These are phyloP conservation scores for Malurus splendens DNA, from an alignment of 2,797 vertebrate genomes.

Conservation along the genomic window DNA sequence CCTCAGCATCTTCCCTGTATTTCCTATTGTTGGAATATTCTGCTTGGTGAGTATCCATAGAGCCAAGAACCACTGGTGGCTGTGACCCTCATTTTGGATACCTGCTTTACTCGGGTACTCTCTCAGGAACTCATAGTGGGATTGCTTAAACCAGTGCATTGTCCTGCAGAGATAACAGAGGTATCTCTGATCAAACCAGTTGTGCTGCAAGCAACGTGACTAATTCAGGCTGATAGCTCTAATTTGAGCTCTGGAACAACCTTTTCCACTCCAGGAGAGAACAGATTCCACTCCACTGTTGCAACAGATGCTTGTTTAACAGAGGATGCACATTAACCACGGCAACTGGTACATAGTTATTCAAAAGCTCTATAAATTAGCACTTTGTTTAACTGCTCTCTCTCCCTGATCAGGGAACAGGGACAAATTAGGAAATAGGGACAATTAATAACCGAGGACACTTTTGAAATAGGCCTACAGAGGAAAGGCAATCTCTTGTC, in stretches of 20 bases:
- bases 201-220: not conserved
- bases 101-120: not conserved
- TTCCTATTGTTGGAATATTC: not conserved
- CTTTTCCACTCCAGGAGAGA: not conserved
- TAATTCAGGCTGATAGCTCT: not conserved
- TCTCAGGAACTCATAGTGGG: not conserved
- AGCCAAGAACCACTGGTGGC: not conserved
- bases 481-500: not conserved
- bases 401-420: not conserved
- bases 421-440: not conserved
- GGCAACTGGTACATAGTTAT: not conserved
- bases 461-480: not conserved
- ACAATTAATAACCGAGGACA: not conserved
- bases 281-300: not conserved
- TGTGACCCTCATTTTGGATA: not conserved
- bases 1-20: not conserved
- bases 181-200: not conserved
- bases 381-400: not conserved
- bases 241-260: not conserved
- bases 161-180: not conserved
- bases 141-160: not conserved
- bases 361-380: not conserved
- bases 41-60: not conserved
- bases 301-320: not conserved
- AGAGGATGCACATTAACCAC: not conserved